Percentiles rank a stretch among this genome's conserved stretches.
phyloP scores from a whole-genome alignment of 1,140 invertebrate genomes.

The Eufriesea mexicana region DNA sequence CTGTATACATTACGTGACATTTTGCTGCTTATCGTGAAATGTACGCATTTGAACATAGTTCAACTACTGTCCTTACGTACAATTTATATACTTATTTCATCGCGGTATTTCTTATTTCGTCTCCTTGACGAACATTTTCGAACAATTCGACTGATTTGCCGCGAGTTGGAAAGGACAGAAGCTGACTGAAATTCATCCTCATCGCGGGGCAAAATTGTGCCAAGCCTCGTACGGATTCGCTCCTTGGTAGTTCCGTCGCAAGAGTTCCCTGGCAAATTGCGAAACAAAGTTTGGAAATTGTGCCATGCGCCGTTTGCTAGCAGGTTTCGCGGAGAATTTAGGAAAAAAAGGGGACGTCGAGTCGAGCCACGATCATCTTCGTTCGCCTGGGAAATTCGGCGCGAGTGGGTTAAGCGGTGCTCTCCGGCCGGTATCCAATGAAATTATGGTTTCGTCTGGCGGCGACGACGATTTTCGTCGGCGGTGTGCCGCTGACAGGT shows the following conservation, averaged over 20 bases:
- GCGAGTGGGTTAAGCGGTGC: background rate
- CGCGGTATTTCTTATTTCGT: background rate
- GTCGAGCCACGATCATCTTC: background rate
- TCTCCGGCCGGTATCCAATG: background rate
- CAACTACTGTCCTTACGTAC: no score
- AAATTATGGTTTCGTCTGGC: conserved; percentile 36
- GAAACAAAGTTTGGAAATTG: background rate
- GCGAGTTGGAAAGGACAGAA: background rate
- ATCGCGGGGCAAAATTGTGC: conserved; percentile 8
- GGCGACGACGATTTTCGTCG: conserved; percentile 31
- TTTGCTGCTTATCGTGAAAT: no score
- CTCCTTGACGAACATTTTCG: background rate
- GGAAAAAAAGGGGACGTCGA: background rate
- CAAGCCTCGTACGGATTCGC: conserved; percentile 1
- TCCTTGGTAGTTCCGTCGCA: background rate
- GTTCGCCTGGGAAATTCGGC: background rate
- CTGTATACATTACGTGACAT: no score
- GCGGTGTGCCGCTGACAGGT: conserved; percentile 31
- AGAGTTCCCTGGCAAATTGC: background rate
- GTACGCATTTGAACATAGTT: no score
- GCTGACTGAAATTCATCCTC: background rate
- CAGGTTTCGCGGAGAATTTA: no score
- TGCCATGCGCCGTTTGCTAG: no score
- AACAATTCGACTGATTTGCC: background rate
- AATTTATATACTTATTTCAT: background rate